Percentiles rank a stretch among this genome's conserved stretches.
These are phyloP conservation scores for Serranus cabrilla DNA, from an alignment of 2,797 vertebrate species.

Conservation along the genomic window DNA sequence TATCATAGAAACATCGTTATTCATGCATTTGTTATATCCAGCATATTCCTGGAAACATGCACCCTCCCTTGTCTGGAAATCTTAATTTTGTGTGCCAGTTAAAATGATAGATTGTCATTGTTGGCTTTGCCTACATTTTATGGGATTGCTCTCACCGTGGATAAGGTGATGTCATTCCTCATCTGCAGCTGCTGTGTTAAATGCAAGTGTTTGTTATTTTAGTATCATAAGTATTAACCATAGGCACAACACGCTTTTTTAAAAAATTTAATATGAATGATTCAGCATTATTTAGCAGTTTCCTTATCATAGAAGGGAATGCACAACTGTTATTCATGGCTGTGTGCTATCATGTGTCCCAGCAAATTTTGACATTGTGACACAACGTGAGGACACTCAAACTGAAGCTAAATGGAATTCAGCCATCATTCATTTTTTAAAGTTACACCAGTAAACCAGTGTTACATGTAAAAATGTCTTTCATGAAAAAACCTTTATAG, in stretches of 20 bases:
- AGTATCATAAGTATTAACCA: neutral
- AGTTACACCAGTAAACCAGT: neutral
- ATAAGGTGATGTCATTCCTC: slow-evolving; percentile 9
- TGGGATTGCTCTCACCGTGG: neutral
- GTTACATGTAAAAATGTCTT: slow-evolving; percentile 3
- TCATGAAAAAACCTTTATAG: neutral
- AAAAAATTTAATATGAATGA: too few relatives aligned
- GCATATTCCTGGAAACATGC: neutral
- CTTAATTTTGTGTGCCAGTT: neutral
- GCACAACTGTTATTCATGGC: neutral
- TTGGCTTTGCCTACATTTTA: neutral
- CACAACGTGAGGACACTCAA: neutral
- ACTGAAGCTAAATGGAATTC: slow-evolving; percentile 1
- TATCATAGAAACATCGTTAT: neutral
- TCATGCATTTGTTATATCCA: neutral
- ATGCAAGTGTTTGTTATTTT: neutral
- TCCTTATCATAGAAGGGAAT: neutral
- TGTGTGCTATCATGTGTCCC: neutral
- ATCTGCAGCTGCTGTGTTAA: neutral
- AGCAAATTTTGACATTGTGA: neutral
- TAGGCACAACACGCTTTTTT: too few relatives aligned
- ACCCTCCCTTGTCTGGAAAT: neutral
- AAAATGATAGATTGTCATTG: slow-evolving; percentile 11
- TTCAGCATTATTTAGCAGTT: neutral
- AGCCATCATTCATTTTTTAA: slow-evolving; percentile 12